phyloP scores from a whole-genome alignment of 2,797 vertebrate genomes.

The Sarcophilus harrisii region DNA sequence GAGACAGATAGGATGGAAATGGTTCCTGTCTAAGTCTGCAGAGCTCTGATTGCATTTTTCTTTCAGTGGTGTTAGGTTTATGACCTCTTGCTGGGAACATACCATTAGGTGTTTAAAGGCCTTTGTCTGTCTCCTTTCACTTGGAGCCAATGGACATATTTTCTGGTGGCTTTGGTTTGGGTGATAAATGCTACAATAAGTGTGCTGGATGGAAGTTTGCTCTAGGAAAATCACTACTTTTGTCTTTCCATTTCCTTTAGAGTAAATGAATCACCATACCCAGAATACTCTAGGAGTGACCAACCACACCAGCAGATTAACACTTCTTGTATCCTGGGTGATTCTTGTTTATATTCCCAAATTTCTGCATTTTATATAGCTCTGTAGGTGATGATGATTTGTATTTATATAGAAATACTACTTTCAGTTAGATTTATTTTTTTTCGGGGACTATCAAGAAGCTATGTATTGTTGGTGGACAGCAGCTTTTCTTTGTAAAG shows the following conservation, averaged over 20 bases:
- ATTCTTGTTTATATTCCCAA: constrained; percentile 1
- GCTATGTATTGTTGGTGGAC: constrained; percentile 28
- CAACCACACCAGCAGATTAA: neutral
- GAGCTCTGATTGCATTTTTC: constrained; percentile 70
- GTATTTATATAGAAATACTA: constrained; percentile 51
- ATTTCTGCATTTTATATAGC: constrained; percentile 11
- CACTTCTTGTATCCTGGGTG: neutral
- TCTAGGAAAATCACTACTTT: constrained; percentile 79
- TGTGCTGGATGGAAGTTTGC: constrained; percentile 76
- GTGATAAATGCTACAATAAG: constrained; percentile 73
- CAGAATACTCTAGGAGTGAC: neutral
- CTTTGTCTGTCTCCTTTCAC: constrained; percentile 79
- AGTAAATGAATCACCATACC: constrained; percentile 68
- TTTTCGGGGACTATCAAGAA: constrained; percentile 12
- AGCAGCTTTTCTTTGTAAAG: constrained; percentile 30
- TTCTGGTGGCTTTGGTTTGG: constrained; percentile 71
- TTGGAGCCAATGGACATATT: constrained; percentile 73
- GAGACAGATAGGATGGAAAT: constrained; percentile 74
- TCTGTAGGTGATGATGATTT: constrained; percentile 24
- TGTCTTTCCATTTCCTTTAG: constrained; percentile 79
- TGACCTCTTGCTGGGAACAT: constrained; percentile 74
- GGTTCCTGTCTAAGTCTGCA: constrained; percentile 70
- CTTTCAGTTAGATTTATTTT: neutral
- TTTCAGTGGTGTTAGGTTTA: constrained; percentile 68
- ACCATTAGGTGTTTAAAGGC: constrained; percentile 76